phyloP scores from a whole-genome alignment of 2,888 invertebrate species.

The Lissocephala sabroskyi region DNA sequence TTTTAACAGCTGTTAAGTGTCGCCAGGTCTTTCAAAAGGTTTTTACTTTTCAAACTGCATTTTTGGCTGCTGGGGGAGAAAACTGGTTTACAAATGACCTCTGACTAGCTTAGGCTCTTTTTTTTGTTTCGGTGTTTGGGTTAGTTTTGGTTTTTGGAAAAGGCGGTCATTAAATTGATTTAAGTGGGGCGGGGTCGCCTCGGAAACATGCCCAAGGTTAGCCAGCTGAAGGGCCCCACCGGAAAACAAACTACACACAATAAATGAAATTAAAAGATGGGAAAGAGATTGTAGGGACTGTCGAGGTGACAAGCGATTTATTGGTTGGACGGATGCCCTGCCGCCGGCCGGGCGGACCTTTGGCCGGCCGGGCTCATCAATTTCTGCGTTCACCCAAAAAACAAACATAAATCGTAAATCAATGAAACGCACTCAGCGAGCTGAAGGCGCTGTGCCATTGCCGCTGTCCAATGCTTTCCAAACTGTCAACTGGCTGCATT shows the following conservation, averaged over 20 bases:
- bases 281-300: too few species aligned
- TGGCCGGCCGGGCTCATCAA: constrained; percentile 42
- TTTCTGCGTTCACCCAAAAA: constrained; percentile 34
- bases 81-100: constrained; percentile 24
- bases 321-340: constrained; percentile 4
- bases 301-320: constrained; percentile 8
- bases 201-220: too few species aligned
- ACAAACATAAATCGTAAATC: constrained; percentile 63
- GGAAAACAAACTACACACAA: too few species aligned
- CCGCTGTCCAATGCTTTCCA: too few species aligned
- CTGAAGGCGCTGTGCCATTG: constrained; percentile 1
- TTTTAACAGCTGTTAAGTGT: constrained; percentile 45
- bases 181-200: constrained; percentile 10
- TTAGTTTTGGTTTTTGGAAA: not conserved
- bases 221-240: too few species aligned
- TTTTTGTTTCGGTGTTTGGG: too few species aligned
- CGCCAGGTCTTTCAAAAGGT: constrained; percentile 42
- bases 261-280: too few species aligned
- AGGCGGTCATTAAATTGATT: constrained; percentile 26
- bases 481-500: constrained; percentile 10
- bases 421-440: constrained; percentile 44
- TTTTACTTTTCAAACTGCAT: constrained; percentile 34
- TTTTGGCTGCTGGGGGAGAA: constrained; percentile 29
- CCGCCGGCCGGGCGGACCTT: constrained; percentile 1
- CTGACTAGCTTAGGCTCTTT: too few species aligned